Evolutionary conservation across 2,113 vertebrate genomes (phyloP).

Genomic region (Gymnarchus niloticus): DNA sequence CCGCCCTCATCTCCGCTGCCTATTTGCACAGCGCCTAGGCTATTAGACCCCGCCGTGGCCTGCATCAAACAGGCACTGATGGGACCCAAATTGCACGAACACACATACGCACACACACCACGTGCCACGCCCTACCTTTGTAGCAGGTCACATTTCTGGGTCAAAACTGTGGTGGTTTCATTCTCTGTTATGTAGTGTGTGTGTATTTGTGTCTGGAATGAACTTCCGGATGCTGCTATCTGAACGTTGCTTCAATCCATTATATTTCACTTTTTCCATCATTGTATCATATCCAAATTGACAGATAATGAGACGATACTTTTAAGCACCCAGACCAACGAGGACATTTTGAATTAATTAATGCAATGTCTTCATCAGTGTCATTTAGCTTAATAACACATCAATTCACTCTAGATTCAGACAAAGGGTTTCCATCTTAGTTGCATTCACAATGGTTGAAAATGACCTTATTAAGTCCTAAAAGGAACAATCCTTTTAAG

Average conservation of each 20-base stretch:
- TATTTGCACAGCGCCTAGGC: slow-evolving; percentile 40
- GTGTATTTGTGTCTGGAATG: slow-evolving; percentile 22
- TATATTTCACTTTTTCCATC: background rate
- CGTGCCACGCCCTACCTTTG: slow-evolving; percentile 28
- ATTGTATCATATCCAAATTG: background rate
- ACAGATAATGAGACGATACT: background rate
- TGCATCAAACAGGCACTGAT: slow-evolving; percentile 40
- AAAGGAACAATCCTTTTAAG: slow-evolving; percentile 13
- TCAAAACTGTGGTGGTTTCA: background rate
- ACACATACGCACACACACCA: slow-evolving; percentile 10
- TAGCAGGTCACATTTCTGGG: slow-evolving; percentile 28
- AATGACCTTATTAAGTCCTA: slow-evolving; percentile 22
- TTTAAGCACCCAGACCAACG: background rate
- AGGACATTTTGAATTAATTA: slow-evolving; percentile 16
- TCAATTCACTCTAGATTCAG: slow-evolving; percentile 1
- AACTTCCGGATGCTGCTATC: background rate
- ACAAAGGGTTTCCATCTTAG: slow-evolving; percentile 12
- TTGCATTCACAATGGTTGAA: slow-evolving; percentile 26
- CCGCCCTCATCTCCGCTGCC: slow-evolving; percentile 37
- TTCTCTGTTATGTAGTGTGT: slow-evolving; percentile 29
- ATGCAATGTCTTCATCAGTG: background rate
- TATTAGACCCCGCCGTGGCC: slow-evolving; percentile 41
- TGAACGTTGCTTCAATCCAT: background rate
- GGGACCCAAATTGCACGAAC: slow-evolving; percentile 43
- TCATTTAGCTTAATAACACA: slow-evolving; percentile 7